Base-by-base conservation (phyloP, 2,888 invertebrate species). In the Parnassius mnemosyne region DNA sequence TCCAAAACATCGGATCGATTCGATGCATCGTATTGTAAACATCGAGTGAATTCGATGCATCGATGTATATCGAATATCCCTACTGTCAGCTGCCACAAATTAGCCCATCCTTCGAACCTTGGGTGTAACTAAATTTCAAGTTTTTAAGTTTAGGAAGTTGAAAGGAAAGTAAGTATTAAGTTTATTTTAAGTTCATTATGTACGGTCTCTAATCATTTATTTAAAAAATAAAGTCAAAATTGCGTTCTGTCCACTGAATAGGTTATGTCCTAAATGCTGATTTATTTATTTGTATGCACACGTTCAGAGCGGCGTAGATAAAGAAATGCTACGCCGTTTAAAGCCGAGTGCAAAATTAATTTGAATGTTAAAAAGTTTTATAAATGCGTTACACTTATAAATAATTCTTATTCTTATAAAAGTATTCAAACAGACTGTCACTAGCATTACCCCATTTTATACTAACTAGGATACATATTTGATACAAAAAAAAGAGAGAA, bases 231-330 rank as follows among this genome's bases (percentile, higher is more conserved):
- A 34, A 34, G 34, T 34, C 34, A 34, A 34, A 34, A 34, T 7
- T 34, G 34, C 34, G 34, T 7, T 34, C 34, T 42, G 16, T 25
- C 10, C 13, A 44, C 5, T 47, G n/a, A 34, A 57, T 57, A 61
- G 61, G 61, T 61, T 61, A 61, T 52, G 16, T 47, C 16, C 10
- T 53, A 47, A 47, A 49, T 9, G 25, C 49, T 49, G 57, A 49
- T 43, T 13, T 52, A 43, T 57, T 50, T 12, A 13, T 52, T 63
- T 20, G 7, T 42, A 46, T 13, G 87, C 87, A 87, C 79, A 80
- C 69, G 72, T 81, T 87, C 86, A 87, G 87, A 83, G 73, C 86
- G 76, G 72, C 70, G 75, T 74, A 81, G 75, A 67, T 59, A 49
- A 61, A 84, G 80, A 55, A 63, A 71, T 60, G 65, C 63, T 83